A percentile compares a stretch with the other conserved stretches of the same genome.
Conservation (phyloP, 2,113 vertebrate species). For the Eulacestoma nigropectus region DNA sequence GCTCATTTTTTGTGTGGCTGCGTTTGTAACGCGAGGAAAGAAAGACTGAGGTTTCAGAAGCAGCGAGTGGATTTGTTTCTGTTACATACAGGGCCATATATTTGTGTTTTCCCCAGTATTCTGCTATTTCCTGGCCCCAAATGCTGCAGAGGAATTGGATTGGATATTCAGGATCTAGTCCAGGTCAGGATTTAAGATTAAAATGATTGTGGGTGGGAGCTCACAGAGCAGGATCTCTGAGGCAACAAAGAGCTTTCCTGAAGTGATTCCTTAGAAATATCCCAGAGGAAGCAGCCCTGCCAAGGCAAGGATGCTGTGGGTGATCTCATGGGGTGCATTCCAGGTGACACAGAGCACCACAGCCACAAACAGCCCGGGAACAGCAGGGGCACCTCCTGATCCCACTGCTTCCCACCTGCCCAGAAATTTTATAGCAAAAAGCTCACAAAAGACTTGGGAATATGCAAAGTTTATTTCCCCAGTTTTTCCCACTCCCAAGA, state of each 20-base stretch:
- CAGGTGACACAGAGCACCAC: background rate
- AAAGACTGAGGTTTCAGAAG: background rate
- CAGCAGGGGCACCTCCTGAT: background rate
- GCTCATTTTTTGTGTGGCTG: background rate
- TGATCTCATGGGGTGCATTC: background rate
- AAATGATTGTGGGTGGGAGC: rapidly evolving
- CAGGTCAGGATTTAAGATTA: background rate
- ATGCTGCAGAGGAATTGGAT: background rate
- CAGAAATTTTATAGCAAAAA: background rate
- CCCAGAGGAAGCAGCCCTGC: background rate
- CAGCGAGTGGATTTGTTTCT: rapidly evolving
- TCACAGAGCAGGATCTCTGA: background rate
- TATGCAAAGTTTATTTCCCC: background rate
- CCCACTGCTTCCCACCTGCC: conserved; percentile 7
- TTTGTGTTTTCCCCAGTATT: background rate
- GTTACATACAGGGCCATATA: rapidly evolving
- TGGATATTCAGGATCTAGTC: background rate
- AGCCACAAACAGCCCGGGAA: background rate
- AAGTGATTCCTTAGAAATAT: background rate
- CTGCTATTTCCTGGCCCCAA: background rate
- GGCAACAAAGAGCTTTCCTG: background rate
- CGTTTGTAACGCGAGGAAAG: background rate
- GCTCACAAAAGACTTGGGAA: background rate
- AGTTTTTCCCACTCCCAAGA: background rate
- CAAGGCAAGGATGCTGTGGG: background rate